phyloP scores from a whole-genome alignment of 2,113 vertebrate genomes.

The Elaphurus davidianus region DNA sequence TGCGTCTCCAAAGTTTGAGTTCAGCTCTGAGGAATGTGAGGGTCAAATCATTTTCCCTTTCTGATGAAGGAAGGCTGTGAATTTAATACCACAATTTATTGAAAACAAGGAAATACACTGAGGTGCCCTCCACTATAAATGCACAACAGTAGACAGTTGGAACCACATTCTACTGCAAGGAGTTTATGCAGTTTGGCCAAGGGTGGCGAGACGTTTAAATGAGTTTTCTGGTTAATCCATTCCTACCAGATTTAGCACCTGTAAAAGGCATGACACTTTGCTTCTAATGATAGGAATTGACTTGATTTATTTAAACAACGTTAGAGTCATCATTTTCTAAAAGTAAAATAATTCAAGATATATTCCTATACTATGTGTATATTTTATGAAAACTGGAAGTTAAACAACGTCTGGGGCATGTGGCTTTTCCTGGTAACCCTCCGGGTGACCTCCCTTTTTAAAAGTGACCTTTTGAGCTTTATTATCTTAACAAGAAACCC shows the following conservation, averaged over 20 bases:
- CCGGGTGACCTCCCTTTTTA: slow-evolving; percentile 47
- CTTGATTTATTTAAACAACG: slow-evolving; percentile 3
- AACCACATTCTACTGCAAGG: slow-evolving; percentile 28
- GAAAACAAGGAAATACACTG: slow-evolving; percentile 75
- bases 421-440: slow-evolving; percentile 61
- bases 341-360: slow-evolving; percentile 61
- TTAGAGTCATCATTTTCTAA: slow-evolving; percentile 24
- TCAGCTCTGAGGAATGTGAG: slow-evolving; percentile 84
- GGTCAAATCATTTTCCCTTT: slow-evolving; percentile 83
- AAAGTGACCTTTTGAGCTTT: slow-evolving; percentile 64
- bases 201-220: neutral
- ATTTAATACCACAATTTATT: slow-evolving; percentile 78
- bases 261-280: slow-evolving; percentile 45
- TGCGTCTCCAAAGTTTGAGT: slow-evolving; percentile 83
- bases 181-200: slow-evolving; percentile 3
- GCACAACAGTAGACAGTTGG: slow-evolving; percentile 53
- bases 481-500: slow-evolving; percentile 66
- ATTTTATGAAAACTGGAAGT: slow-evolving; percentile 63
- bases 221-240: neutral
- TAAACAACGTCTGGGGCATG: slow-evolving; percentile 60
- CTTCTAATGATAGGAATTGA: slow-evolving; percentile 24
- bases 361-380: slow-evolving; percentile 35
- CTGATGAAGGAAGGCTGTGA: slow-evolving; percentile 79
- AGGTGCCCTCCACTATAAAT: slow-evolving; percentile 50
- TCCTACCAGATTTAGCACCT: neutral